phyloP scores from a whole-genome alignment of 2,888 invertebrate genomes.

The Pachymerium ferrugineum region DNA sequence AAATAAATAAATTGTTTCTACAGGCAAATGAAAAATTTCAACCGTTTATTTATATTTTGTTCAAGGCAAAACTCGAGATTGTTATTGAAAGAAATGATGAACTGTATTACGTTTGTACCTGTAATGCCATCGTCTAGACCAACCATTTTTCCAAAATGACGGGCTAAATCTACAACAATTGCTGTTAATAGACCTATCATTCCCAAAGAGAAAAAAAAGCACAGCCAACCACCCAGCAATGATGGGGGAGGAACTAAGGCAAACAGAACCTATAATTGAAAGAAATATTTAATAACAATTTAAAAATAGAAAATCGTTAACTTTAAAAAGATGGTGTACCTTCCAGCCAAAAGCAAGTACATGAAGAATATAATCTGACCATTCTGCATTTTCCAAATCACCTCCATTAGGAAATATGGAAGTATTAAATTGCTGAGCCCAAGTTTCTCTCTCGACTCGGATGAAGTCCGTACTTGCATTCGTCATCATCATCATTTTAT shows the following conservation, averaged over 20 bases:
- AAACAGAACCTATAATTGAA: conserved; percentile 50
- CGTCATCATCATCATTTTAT: conserved; percentile 53
- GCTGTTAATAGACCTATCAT: conserved; percentile 57
- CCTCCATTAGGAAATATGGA: conserved; percentile 58
- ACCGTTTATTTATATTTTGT: neutral
- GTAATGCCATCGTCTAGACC: conserved; percentile 54
- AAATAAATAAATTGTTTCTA: neutral
- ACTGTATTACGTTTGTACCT: conserved; percentile 40
- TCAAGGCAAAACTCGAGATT: neutral
- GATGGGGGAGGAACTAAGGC: conserved; percentile 54
- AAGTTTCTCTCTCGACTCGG: conserved; percentile 52
- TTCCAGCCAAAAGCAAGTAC: conserved; percentile 57
- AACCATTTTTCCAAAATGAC: conserved; percentile 57
- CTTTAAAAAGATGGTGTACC: conserved; percentile 41
- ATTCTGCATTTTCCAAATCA: conserved; percentile 54
- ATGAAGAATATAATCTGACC: conserved; percentile 55
- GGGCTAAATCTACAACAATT: conserved; percentile 56
- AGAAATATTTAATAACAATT: neutral
- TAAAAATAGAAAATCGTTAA: neutral
- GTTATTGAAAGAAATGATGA: neutral
- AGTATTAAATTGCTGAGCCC: conserved; percentile 53
- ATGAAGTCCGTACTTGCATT: conserved; percentile 54
- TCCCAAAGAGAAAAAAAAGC: conserved; percentile 53
- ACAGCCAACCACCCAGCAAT: conserved; percentile 56
- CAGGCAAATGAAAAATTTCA: neutral